Evolutionary conservation across 1,140 invertebrate species (phyloP).

Genomic region (Drosophila baimaii): DNA sequence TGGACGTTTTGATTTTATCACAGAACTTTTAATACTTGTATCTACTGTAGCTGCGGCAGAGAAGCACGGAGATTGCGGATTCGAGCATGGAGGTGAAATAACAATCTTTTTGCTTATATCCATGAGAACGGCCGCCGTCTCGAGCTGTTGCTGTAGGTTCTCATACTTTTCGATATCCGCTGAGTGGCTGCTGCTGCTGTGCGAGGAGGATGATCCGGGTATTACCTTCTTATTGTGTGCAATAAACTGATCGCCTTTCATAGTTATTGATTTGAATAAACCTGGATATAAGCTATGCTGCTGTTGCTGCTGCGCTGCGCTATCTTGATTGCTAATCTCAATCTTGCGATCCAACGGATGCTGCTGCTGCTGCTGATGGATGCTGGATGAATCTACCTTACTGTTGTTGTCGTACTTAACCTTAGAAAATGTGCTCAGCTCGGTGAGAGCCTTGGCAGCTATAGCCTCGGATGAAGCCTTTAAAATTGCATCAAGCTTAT

Average conservation of each 20-base stretch:
- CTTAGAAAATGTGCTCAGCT: slow-evolving; percentile 80
- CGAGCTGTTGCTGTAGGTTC: slow-evolving; percentile 79
- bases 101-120: slow-evolving; percentile 84
- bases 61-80: slow-evolving; percentile 82
- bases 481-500: slow-evolving; percentile 69
- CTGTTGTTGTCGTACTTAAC: slow-evolving; percentile 56
- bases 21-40: slow-evolving; percentile 84
- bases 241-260: slow-evolving; percentile 38
- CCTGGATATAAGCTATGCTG: slow-evolving; percentile 51
- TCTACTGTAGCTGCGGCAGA: slow-evolving; percentile 60
- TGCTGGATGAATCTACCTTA: slow-evolving; percentile 34
- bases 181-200: slow-evolving; percentile 29
- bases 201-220: slow-evolving; percentile 16
- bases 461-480: slow-evolving; percentile 80
- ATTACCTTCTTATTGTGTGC: slow-evolving; percentile 36
- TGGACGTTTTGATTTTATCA: slow-evolving; percentile 84
- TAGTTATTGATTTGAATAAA: slow-evolving; percentile 49
- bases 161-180: slow-evolving; percentile 68
- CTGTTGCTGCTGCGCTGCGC: slow-evolving; percentile 22
- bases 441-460: slow-evolving; percentile 82
- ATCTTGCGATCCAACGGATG: slow-evolving; percentile 31
- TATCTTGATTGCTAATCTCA: slow-evolving; percentile 42
- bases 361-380: background rate
- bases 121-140: slow-evolving; percentile 84
- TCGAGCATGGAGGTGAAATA: slow-evolving; percentile 82